Conservation (phyloP, 2,113 vertebrate species). For the Cynoglossus semilaevis region DNA sequence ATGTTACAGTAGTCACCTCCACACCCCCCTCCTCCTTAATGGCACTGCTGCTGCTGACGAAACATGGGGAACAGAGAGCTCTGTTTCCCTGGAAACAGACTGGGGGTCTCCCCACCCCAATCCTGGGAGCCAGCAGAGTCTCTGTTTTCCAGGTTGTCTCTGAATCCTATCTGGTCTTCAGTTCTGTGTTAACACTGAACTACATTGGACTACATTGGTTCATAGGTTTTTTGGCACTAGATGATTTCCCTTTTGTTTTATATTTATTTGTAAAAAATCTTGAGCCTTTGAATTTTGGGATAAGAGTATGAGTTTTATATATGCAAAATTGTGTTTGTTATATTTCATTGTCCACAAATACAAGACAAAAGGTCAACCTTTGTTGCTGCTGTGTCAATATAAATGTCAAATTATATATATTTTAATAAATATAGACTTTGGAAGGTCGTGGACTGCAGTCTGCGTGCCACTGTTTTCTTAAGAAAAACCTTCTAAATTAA, state of each 20-base stretch:
- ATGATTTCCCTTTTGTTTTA: not conserved
- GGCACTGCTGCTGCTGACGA: constrained; percentile 35
- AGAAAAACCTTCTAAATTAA: too few relatives aligned
- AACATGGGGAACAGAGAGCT: constrained; percentile 51
- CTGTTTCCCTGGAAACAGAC: constrained; percentile 77
- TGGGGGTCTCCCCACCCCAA: constrained; percentile 67
- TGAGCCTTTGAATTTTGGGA: too few relatives aligned
- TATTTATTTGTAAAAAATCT: too few relatives aligned
- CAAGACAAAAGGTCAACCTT: too few relatives aligned
- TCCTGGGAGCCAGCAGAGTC: constrained; percentile 43
- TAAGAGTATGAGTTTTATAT: too few relatives aligned
- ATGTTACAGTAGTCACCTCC: constrained; percentile 75
- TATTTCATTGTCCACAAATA: too few relatives aligned
- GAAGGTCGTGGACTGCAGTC: too few relatives aligned
- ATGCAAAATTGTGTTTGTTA: too few relatives aligned
- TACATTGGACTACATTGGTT: not conserved
- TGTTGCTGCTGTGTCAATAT: too few relatives aligned
- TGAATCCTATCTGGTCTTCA: constrained; percentile 29
- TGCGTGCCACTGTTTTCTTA: too few relatives aligned
- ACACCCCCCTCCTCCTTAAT: constrained; percentile 67
- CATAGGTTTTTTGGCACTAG: not conserved
- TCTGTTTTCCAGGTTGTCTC: constrained; percentile 56
- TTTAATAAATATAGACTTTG: too few relatives aligned
- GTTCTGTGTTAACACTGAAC: not conserved
- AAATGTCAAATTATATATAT: too few relatives aligned